Conservation (phyloP, 2,113 vertebrate genomes). For the Percina caprodes region DNA sequence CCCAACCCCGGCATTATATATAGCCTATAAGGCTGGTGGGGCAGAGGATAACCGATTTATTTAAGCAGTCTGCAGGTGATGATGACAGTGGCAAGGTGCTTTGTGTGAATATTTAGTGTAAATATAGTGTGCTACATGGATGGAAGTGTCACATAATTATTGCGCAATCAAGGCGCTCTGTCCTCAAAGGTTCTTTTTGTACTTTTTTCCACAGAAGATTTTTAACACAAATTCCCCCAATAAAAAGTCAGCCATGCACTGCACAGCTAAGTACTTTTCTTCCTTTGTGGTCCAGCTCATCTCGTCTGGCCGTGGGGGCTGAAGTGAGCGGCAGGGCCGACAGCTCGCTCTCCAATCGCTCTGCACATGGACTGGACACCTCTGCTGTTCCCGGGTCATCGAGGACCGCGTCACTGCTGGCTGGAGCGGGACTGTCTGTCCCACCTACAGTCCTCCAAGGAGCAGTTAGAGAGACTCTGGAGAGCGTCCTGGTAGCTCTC, state of each 20-base stretch:
- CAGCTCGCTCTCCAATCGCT: slow-evolving; percentile 74
- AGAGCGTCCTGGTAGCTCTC: slow-evolving; percentile 93
- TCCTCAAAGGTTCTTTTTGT: no score
- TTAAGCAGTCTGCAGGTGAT: no score
- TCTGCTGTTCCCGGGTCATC: slow-evolving; percentile 81
- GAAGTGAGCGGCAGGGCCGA: slow-evolving; percentile 86
- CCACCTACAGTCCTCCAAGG: slow-evolving; percentile 69
- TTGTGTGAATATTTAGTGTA: no score
- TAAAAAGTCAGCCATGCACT: not conserved
- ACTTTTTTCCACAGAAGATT: not conserved
- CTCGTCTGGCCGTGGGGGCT: slow-evolving; percentile 73
- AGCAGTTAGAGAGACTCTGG: slow-evolving; percentile 92
- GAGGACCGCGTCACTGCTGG: slow-evolving; percentile 73
- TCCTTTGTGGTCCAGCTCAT: slow-evolving; percentile 74
- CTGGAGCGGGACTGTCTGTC: slow-evolving; percentile 42
- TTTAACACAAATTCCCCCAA: not conserved
- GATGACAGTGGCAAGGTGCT: no score
- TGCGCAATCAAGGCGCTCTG: no score
- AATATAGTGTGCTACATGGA: no score
- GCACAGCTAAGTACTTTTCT: not conserved
- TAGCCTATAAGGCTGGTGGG: no score
- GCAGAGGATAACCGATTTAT: no score
- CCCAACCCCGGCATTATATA: no score
- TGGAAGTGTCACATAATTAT: no score
- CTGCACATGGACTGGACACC: slow-evolving; percentile 81